Conservation (phyloP, 1,140 invertebrate genomes). For the Monochamus saltuarius region DNA sequence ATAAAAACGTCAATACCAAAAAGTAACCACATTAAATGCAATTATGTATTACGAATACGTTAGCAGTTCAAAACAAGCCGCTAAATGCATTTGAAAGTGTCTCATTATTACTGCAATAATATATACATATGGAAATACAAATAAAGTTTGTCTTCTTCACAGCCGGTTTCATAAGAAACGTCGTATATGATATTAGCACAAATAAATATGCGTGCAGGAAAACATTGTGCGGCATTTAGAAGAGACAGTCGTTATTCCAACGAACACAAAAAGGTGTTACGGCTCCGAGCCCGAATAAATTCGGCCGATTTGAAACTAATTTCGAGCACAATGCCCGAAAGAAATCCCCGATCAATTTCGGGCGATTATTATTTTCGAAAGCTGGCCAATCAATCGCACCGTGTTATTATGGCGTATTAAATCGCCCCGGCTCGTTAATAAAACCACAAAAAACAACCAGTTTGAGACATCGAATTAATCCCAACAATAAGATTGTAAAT, state of each 20-base stretch:
- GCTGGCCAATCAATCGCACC: slow-evolving; percentile 42
- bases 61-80: no score
- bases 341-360: slow-evolving; percentile 37
- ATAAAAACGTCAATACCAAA: no score
- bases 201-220: no score
- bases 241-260: neutral
- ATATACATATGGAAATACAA: no score
- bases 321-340: slow-evolving; percentile 37
- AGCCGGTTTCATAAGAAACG: no score
- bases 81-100: no score
- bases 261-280: slow-evolving; percentile 33
- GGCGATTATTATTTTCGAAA: slow-evolving; percentile 43
- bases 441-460: slow-evolving; percentile 36
- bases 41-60: no score
- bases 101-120: no score
- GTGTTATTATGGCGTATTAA: slow-evolving; percentile 43
- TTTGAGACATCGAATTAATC: slow-evolving; percentile 39
- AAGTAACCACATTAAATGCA: no score
- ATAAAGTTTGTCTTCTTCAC: no score
- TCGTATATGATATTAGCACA: no score
- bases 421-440: slow-evolving; percentile 35
- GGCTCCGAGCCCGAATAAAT: slow-evolving; percentile 31
- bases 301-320: slow-evolving; percentile 36
- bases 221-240: no score
- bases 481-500: slow-evolving; percentile 36